These are phyloP conservation scores for Rhyacophila evoluta DNA, from an alignment of 2,888 invertebrate genomes.

Conservation along the genomic window DNA sequence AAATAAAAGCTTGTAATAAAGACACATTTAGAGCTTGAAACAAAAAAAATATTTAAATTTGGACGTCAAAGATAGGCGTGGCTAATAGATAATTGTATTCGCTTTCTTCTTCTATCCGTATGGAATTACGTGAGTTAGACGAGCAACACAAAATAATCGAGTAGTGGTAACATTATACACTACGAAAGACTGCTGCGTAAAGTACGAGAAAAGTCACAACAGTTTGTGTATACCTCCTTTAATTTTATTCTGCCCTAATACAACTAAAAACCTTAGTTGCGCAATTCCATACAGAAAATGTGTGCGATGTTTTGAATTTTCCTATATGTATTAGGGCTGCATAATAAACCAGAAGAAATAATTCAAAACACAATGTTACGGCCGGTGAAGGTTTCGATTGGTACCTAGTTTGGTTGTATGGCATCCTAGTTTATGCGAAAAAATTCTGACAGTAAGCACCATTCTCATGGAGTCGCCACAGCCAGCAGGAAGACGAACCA, in stretches of 20 bases:
- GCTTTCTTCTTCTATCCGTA: not conserved
- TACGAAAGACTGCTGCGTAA: not conserved
- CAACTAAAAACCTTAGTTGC: not conserved
- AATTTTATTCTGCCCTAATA: not conserved
- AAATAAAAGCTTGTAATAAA: no score
- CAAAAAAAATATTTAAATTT: no score
- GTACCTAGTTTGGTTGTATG: not conserved
- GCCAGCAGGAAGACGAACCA: slow-evolving; percentile 24
- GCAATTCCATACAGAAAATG: slow-evolving; percentile 24
- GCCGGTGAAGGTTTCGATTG: not conserved
- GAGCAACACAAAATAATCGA: not conserved
- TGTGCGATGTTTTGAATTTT: slow-evolving; percentile 22
- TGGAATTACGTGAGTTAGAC: not conserved
- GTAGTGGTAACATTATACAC: not conserved
- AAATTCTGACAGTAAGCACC: slow-evolving; percentile 13
- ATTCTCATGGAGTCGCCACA: slow-evolving; percentile 13
- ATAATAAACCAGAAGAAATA: not conserved
- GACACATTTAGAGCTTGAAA: no score
- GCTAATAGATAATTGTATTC: not conserved
- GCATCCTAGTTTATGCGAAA: slow-evolving; percentile 5
- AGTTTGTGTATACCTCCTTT: not conserved
- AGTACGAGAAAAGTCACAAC: not conserved
- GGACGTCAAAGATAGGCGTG: not conserved
- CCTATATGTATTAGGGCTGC: slow-evolving; percentile 6
- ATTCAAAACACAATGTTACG: not conserved